Evolutionary conservation across 2,113 vertebrate genomes (phyloP).

Genomic region (Ageneiosus marmoratus): DNA sequence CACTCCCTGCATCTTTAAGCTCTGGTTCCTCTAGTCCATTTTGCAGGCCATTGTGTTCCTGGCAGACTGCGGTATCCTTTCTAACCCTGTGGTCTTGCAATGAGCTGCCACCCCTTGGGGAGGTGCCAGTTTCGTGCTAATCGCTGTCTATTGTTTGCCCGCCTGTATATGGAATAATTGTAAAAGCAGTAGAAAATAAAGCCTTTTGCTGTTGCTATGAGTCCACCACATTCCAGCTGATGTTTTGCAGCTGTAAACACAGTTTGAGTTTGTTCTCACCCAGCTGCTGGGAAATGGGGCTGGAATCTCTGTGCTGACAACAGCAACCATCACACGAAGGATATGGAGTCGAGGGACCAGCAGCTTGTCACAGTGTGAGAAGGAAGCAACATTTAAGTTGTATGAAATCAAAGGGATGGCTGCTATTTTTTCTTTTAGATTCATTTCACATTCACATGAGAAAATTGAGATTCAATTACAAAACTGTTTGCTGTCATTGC

Average conservation of each 20-base stretch:
- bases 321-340: conserved; percentile 26
- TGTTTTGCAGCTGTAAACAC: conserved; percentile 56
- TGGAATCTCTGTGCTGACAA: conserved; percentile 38
- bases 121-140: conserved; percentile 49
- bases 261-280: conserved; percentile 50
- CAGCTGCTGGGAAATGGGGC: conserved; percentile 52
- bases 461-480: background rate
- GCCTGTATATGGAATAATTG: conserved; percentile 49
- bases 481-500: background rate
- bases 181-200: conserved; percentile 36
- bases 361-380: conserved; percentile 2
- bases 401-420: background rate
- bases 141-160: conserved; percentile 48
- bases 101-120: conserved; percentile 39
- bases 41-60: conserved; percentile 14
- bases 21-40: conserved; percentile 7
- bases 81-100: conserved; percentile 25
- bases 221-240: conserved; percentile 43
- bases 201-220: conserved; percentile 31
- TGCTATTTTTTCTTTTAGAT: background rate
- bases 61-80: conserved; percentile 30
- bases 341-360: conserved; percentile 3
- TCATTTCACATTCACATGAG: background rate
- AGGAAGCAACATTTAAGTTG: background rate
- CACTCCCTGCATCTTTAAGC: background rate